Evolutionary conservation across 2,113 vertebrate species (phyloP).

Genomic region (Promerops cafer): DNA sequence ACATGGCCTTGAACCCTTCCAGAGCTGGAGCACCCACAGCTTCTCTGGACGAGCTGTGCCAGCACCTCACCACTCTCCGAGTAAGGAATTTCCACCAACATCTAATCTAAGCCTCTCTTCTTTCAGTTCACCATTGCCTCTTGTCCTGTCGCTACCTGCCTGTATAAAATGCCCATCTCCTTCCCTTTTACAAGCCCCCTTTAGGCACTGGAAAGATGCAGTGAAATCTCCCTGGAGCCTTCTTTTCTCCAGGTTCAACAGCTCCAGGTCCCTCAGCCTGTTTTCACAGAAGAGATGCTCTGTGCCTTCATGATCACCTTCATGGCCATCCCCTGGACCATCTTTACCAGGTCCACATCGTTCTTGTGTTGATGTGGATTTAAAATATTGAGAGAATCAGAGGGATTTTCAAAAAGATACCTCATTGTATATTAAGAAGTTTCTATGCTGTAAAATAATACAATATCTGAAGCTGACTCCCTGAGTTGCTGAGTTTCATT

Average conservation of each 20-base stretch:
- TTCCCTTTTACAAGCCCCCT: background rate
- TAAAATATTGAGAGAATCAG: background rate
- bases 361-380: background rate
- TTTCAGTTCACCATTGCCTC: background rate
- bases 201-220: background rate
- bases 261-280: background rate
- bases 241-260: background rate
- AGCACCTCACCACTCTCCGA: background rate
- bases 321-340: background rate
- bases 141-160: background rate
- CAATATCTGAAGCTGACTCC: background rate
- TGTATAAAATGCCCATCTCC: background rate
- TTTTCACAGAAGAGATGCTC: background rate
- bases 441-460: background rate
- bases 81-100: background rate
- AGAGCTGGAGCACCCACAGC: background rate
- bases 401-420: background rate
- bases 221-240: background rate
- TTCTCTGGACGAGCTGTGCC: background rate
- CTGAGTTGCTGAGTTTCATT: background rate
- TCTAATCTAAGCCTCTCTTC: background rate
- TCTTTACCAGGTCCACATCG: background rate
- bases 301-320: background rate
- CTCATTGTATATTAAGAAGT: background rate
- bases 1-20: background rate